Percentiles rank a stretch among this genome's conserved stretches.
Evolutionary conservation across 2,797 vertebrate genomes (phyloP).

Genomic region (Graptemys geographica): DNA sequence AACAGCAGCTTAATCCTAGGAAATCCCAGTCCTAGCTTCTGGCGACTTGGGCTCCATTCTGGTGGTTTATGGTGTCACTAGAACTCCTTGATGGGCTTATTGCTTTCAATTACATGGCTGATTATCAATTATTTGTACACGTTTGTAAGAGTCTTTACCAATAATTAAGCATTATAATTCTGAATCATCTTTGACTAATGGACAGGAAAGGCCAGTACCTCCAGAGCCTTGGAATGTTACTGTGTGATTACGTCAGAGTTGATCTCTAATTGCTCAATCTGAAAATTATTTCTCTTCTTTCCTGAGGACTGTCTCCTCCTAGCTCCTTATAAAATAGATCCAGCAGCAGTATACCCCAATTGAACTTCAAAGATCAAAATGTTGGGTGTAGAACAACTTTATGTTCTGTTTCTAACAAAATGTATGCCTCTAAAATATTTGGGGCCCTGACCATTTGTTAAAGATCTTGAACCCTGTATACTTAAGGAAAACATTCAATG

Average conservation of each 20-base stretch:
- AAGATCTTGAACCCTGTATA: background rate
- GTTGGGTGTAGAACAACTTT: background rate
- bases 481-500: background rate
- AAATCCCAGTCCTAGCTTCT: background rate
- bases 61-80: constrained; percentile 59
- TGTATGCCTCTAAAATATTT: background rate
- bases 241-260: constrained; percentile 66
- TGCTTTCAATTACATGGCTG: constrained; percentile 72
- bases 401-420: constrained; percentile 30
- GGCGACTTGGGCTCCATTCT: constrained; percentile 34
- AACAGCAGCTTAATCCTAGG: constrained; percentile 14
- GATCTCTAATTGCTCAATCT: constrained; percentile 69
- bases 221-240: constrained; percentile 51
- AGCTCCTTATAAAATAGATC: constrained; percentile 41
- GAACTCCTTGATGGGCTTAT: constrained; percentile 68
- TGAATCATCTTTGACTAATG: constrained; percentile 70
- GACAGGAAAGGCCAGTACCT: constrained; percentile 61
- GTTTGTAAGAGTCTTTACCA: constrained; percentile 69
- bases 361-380: constrained; percentile 27
- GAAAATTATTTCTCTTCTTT: constrained; percentile 54
- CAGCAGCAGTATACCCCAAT: constrained; percentile 1
- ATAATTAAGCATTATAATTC: constrained; percentile 78
- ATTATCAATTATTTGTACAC: constrained; percentile 74
- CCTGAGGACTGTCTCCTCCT: constrained; percentile 39
- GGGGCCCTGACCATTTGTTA: background rate